phyloP scores from a whole-genome alignment of 2,888 invertebrate genomes.

The Camptogramma bilineatum region DNA sequence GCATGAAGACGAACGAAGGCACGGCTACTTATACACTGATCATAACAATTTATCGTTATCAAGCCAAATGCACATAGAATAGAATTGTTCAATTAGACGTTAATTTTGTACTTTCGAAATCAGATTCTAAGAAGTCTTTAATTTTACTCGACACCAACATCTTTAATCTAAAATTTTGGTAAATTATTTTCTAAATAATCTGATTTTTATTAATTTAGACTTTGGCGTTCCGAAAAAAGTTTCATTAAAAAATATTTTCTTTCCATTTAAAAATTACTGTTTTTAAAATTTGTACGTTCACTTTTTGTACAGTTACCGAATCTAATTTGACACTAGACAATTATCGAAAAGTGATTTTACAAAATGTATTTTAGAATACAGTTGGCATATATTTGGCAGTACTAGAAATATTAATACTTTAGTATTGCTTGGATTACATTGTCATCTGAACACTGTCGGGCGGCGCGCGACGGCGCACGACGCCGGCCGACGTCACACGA shows the following conservation, averaged over 20 bases:
- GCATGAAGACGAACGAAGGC: conserved; percentile 82
- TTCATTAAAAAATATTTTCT: conserved; percentile 84
- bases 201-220: conserved; percentile 81
- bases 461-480: conserved; percentile 54
- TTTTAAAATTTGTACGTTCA: conserved; percentile 84
- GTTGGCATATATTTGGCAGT: conserved; percentile 85
- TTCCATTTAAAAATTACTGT: conserved; percentile 77
- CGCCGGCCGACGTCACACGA: conserved; percentile 54
- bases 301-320: conserved; percentile 84
- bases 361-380: conserved; percentile 81
- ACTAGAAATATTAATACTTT: conserved; percentile 85
- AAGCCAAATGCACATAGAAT: conserved; percentile 83
- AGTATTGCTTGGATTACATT: conserved; percentile 85
- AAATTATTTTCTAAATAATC: conserved; percentile 82
- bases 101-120: conserved; percentile 84
- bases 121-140: conserved; percentile 85
- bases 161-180: conserved; percentile 68
- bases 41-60: conserved; percentile 57
- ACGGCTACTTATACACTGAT: conserved; percentile 81
- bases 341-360: conserved; percentile 80
- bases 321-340: conserved; percentile 85
- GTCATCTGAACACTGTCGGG: conserved; percentile 82
- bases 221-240: conserved; percentile 85
- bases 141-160: conserved; percentile 80
- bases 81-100: conserved; percentile 78